Percentiles rank a stretch among this genome's conserved stretches.
phyloP scores from a whole-genome alignment of 2,113 vertebrate species.

The Notarius lentiginosus region DNA sequence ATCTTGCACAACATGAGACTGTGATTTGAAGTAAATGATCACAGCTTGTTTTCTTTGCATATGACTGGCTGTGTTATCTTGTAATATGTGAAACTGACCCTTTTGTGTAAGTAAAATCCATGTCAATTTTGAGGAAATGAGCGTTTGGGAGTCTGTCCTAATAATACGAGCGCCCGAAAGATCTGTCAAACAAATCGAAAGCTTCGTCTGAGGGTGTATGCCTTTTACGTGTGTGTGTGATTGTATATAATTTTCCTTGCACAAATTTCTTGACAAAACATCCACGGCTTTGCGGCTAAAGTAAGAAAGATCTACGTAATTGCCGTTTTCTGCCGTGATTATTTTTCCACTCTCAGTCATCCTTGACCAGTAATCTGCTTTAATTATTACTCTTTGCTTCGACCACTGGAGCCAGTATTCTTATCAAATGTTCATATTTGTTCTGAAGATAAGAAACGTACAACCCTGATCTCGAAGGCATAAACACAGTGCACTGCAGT shows the following conservation, averaged over 20 bases:
- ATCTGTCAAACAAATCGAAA: not conserved
- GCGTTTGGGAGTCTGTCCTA: not conserved
- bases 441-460: conserved; percentile 3
- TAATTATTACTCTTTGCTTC: not conserved
- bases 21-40: not conserved
- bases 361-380: not conserved
- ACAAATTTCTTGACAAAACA: not conserved
- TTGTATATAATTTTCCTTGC: not conserved
- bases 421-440: not conserved
- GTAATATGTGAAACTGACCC: not conserved
- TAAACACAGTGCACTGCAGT: not conserved
- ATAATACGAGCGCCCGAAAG: conserved; percentile 30
- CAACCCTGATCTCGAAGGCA: not conserved
- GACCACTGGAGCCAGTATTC: not conserved
- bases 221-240: not conserved
- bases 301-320: not conserved
- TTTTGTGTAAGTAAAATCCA: not conserved
- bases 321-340: not conserved
- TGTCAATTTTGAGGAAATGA: not conserved
- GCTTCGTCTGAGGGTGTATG: not conserved
- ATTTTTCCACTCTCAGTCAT: conserved; percentile 20
- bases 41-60: not conserved
- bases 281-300: not conserved
- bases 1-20: not conserved
- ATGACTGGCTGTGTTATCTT: not conserved